These are phyloP conservation scores for rabbit (Oryctolagus cuniculus) DNA, from an alignment of 2,113 vertebrate species.

Conservation along the genomic window DNA sequence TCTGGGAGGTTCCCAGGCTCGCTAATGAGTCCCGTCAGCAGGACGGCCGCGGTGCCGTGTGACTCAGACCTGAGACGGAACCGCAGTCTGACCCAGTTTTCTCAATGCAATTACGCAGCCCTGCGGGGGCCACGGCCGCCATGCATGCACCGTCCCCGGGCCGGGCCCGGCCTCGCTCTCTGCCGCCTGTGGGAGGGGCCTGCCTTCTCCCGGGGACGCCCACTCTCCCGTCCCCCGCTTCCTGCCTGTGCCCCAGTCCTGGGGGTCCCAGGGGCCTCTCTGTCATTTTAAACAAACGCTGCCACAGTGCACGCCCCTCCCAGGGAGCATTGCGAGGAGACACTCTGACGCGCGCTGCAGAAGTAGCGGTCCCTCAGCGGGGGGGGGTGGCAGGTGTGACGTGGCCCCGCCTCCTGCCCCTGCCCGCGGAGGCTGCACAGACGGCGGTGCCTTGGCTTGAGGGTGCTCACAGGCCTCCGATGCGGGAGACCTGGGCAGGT, in stretches of 20 bases:
- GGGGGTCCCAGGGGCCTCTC: background rate
- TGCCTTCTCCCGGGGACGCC: background rate
- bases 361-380: background rate
- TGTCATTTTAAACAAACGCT: no score
- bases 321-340: no score
- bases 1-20: background rate
- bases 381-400: background rate
- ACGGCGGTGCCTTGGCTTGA: background rate
- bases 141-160: no score
- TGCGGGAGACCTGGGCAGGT: background rate
- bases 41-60: background rate
- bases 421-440: rapidly evolving
- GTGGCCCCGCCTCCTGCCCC: rapidly evolving
- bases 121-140: background rate
- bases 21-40: background rate
- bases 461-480: no score
- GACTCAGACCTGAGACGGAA: constrained; percentile 66
- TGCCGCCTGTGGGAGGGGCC: no score
- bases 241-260: background rate
- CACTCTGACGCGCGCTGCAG: no score
- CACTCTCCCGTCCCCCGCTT: background rate
- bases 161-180: no score
- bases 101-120: background rate
- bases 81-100: constrained; percentile 74
- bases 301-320: no score